Evolutionary conservation across 2,113 vertebrate species (phyloP), one percentile per base, ranked within the genome.

Genomic region (Colossoma macropomum): DNA sequence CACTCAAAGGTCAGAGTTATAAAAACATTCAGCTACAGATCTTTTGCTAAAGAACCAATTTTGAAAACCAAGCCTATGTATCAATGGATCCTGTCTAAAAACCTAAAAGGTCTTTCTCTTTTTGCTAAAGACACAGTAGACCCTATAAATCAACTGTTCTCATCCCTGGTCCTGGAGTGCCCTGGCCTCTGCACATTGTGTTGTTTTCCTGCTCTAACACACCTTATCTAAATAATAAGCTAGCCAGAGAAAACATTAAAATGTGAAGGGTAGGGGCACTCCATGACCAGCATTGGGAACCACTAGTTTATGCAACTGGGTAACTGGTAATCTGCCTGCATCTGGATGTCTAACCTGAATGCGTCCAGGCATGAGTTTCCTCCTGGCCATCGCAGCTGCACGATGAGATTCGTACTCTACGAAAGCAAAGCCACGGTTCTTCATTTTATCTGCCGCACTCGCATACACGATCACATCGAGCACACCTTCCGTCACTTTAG

Each of bases 361-460:
- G 73, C 98, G 95, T 50, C 98, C 98, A 0, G 98, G 98, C 97
- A 99, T 99, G 86, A 99, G 92, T 90, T 99, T 99, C 85, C 98
- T 95, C 86, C 98, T 95, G 28, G 98, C 98, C 98, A 99, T 99
- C 69, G 98, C 98, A 0, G 98, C 98, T 0, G 98, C 98, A 32
- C 98, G 94, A 88, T 99, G 98, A 38, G 97, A 98, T 89, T 99
- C 98, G 0, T 99, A 99, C 86, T 99, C 98, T 63, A 99, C 97
- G 2, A 99, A 99, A 85, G 98, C 98, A 0, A 99, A 99, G 84
- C 98, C 98, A 69, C 98, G 95, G 90, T 99, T 99, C 92, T 99
- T 99, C 98, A 99, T 97, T 93, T 99, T 99, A 92, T 99, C 98
- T 4, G 98, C 97, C 0, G 98, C 98, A 0, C 98, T 99, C 77